Evolutionary conservation across 2,888 invertebrate genomes (phyloP), one percentile per base, ranked within the genome.

Genomic region (Dryadula phaetusa): DNA sequence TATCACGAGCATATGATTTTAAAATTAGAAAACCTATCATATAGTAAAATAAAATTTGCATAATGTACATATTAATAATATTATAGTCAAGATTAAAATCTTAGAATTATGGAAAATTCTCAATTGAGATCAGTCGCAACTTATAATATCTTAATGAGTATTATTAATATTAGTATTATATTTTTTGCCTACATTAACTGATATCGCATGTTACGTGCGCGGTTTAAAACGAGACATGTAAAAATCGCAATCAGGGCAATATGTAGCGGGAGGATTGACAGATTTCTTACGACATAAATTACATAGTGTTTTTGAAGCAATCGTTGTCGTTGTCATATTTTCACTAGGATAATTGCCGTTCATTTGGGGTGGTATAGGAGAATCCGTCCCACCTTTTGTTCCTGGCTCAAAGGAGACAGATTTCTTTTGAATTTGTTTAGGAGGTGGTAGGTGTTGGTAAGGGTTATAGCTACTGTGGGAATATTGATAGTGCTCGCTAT

Each of bases 191-290:
- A 25, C 52, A 52, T 52, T 32, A 52, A 52, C 52, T 52, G 18
- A 20, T 8, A 20, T 25, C 60, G 42, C 25, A n/a, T 71, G 77
- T 86, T 91, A 94, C 78, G 93, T 93, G 75, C 94, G 94, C 49
- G 95, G 96, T 80, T 96, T 95, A 85, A 96, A 96, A 79, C 96
- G 94, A 71, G 97, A 97, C 96, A 98, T 96, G 82, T 98, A 98
- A 90, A 96, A 98, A 82, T 98, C 97, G 88, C 98, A 98, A 87
- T 98, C 98, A 60, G 95, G 94, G 87, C 98, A 98, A 83, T 98
- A 98, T 76, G 95, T 94, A 40, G 96, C 95, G 14, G 97, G 96
- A 16, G 96, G 94, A 58, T 94, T 94, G 18, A 97, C 95, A 71
- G 95, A 94, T 80, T 97, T 97, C 84, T 98, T 98, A 67, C 97